Evolutionary conservation across 2,113 vertebrate genomes (phyloP).

Genomic region (Sinocyclocheilus rhinocerous): DNA sequence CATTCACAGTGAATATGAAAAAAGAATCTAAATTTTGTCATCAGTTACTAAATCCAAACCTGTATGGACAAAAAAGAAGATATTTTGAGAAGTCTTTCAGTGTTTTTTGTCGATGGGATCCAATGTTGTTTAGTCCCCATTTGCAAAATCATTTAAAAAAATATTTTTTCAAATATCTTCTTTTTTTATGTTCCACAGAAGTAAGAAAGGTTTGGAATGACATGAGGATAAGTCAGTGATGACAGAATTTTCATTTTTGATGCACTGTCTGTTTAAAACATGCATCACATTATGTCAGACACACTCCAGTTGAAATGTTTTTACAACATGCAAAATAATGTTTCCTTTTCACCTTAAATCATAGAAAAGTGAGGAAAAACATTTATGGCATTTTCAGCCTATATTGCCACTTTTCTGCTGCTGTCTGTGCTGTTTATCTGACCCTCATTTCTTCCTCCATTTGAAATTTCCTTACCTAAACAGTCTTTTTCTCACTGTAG

Average conservation of each 20-base stretch:
- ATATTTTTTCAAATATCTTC: too few species aligned
- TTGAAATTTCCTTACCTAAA: background rate
- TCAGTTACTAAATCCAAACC: background rate
- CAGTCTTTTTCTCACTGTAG: background rate
- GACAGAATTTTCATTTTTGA: too few species aligned
- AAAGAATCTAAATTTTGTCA: background rate
- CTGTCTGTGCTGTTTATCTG: conserved; percentile 2
- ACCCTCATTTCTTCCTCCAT: background rate
- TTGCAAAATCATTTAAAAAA: background rate
- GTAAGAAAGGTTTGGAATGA: background rate
- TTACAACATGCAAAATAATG: too few species aligned
- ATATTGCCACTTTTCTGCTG: background rate
- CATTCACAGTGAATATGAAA: background rate
- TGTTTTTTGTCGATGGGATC: background rate
- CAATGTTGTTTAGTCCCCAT: background rate
- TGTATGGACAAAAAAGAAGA: background rate
- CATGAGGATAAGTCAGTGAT: background rate
- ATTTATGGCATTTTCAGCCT: conserved; percentile 11
- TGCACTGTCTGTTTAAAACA: background rate
- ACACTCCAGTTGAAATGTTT: too few species aligned
- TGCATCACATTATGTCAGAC: too few species aligned
- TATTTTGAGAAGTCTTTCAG: too few species aligned
- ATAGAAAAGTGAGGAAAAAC: too few species aligned
- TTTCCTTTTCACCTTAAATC: too few species aligned
- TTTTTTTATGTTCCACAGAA: background rate